A percentile compares a stretch with the other conserved stretches of the same genome.
phyloP scores from a whole-genome alignment of 2,888 invertebrate genomes.

The Chalcosyrphus nemorum region DNA sequence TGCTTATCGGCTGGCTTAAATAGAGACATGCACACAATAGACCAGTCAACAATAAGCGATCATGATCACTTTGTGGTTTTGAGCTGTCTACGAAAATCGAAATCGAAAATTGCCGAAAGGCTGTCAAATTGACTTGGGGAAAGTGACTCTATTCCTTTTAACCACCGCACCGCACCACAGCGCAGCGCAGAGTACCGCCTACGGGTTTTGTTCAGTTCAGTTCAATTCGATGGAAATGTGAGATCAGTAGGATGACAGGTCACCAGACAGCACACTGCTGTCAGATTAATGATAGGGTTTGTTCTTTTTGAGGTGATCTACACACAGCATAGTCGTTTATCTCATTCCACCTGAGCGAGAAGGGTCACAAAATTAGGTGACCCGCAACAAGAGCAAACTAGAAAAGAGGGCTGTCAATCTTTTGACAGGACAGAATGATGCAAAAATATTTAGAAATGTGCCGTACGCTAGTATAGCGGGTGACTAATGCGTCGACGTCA shows the following conservation, averaged over 20 bases:
- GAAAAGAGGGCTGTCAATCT: constrained; percentile 46
- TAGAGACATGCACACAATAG: constrained; percentile 63
- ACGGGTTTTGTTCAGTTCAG: constrained; percentile 38
- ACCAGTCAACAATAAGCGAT: constrained; percentile 52
- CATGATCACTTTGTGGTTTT: constrained; percentile 59
- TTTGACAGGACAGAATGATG: constrained; percentile 58
- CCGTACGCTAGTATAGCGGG: constrained; percentile 19
- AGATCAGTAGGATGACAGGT: constrained; percentile 66
- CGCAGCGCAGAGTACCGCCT: constrained; percentile 33
- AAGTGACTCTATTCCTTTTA: constrained; percentile 44
- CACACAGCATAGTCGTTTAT: constrained; percentile 10
- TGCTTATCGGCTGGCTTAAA: constrained; percentile 43
- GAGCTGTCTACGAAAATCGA: constrained; percentile 59
- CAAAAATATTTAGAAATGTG: constrained; percentile 56
- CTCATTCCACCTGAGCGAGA: constrained; percentile 24
- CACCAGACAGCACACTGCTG: constrained; percentile 60
- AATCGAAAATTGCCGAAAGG: constrained; percentile 61
- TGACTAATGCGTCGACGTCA: constrained; percentile 61
- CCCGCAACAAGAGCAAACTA: constrained; percentile 26
- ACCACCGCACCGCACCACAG: constrained; percentile 25
- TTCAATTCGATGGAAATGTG: constrained; percentile 45
- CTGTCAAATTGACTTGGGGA: constrained; percentile 43
- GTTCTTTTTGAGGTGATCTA: constrained; percentile 48
- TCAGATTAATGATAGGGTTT: constrained; percentile 72
- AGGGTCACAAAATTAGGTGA: constrained; percentile 59